Evolutionary conservation across 1,140 invertebrate genomes (phyloP).

Genomic region (Diachasma alloeum): DNA sequence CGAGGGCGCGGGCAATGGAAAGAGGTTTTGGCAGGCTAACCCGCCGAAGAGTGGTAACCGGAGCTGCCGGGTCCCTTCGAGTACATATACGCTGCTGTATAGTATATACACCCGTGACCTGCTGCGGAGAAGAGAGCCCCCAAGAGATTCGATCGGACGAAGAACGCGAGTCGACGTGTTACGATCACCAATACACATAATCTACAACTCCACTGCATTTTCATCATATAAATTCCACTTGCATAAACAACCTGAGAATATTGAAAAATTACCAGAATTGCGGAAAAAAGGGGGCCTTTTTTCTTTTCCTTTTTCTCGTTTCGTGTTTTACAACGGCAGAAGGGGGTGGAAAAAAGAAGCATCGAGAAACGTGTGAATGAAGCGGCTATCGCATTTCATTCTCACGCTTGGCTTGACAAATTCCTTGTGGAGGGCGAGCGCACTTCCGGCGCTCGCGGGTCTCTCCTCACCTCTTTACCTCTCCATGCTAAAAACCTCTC

Average conservation of each 20-base stretch:
- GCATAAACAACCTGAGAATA: neutral
- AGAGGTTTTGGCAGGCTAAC: slow-evolving; percentile 19
- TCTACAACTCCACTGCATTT: too few species aligned
- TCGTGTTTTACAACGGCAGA: neutral
- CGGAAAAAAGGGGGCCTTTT: neutral
- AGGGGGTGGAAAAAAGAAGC: neutral
- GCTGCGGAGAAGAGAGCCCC: slow-evolving; percentile 12
- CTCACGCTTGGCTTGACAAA: slow-evolving; percentile 14
- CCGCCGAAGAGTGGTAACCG: slow-evolving; percentile 9
- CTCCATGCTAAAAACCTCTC: neutral
- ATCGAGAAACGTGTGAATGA: neutral
- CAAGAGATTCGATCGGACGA: slow-evolving; percentile 25
- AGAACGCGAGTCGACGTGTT: slow-evolving; percentile 18
- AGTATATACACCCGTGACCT: slow-evolving; percentile 22
- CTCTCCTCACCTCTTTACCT: slow-evolving; percentile 5
- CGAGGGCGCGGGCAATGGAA: slow-evolving; percentile 4
- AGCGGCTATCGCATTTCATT: slow-evolving; percentile 6
- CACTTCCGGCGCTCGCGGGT: slow-evolving; percentile 3
- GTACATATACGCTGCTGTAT: neutral
- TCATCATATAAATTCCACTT: too few species aligned
- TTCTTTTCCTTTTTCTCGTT: neutral
- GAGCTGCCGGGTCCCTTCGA: neutral
- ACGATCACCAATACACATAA: neutral
- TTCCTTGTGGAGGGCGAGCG: slow-evolving; percentile 11
- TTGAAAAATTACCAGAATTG: neutral